Percentiles rank a stretch among this genome's conserved stretches.
phyloP scores from a whole-genome alignment of 2,797 vertebrate genomes.

The Crocodylus rhombifer region DNA sequence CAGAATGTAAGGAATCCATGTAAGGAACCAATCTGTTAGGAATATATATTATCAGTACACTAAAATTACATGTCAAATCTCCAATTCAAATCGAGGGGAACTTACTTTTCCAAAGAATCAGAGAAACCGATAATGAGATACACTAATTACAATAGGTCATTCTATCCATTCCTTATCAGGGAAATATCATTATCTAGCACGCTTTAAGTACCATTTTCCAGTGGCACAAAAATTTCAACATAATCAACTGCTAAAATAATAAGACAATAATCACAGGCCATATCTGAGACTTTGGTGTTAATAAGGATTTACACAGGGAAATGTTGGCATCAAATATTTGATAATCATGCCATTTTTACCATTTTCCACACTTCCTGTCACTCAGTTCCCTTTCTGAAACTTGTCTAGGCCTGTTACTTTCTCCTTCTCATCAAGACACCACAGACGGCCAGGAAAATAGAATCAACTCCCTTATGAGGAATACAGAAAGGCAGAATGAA shows the following conservation, averaged over 20 bases:
- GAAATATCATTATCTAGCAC: neutral
- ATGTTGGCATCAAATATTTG: too few relatives aligned
- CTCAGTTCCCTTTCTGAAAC: too few relatives aligned
- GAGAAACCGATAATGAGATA: neutral
- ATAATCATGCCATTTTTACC: too few relatives aligned
- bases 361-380: too few relatives aligned
- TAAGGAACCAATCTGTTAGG: neutral
- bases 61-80: neutral
- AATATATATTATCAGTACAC: neutral
- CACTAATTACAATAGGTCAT: neutral
- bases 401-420: too few relatives aligned
- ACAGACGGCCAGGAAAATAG: neutral
- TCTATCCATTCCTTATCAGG: neutral
- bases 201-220: neutral
- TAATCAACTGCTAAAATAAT: neutral
- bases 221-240: neutral
- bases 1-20: neutral
- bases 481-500: fast-evolving
- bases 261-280: neutral
- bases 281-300: neutral
- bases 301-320: neutral
- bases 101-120: neutral
- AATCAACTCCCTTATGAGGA: neutral
- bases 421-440: neutral
- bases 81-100: neutral